Conservation (phyloP, 2,113 vertebrate genomes). For the Pardalotus punctatus region DNA sequence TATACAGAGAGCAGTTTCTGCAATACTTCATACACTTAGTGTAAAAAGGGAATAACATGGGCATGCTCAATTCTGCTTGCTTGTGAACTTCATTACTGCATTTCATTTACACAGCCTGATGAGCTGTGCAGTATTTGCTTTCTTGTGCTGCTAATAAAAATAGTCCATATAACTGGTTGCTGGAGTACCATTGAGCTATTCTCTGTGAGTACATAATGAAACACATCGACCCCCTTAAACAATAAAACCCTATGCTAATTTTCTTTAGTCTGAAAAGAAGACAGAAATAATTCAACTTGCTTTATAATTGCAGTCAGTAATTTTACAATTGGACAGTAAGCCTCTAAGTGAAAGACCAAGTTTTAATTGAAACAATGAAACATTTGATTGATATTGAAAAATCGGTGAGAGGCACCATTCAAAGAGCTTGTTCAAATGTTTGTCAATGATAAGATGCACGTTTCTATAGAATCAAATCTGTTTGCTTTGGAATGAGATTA, state of each 20-base stretch:
- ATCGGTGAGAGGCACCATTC: background rate
- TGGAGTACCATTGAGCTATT: background rate
- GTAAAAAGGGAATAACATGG: background rate
- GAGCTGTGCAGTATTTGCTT: slow-evolving; percentile 9
- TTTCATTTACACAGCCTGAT: slow-evolving; percentile 37
- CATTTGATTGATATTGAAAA: slow-evolving; percentile 20
- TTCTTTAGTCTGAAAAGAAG: slow-evolving; percentile 16
- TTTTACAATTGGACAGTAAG: slow-evolving; percentile 1
- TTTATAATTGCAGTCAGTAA: slow-evolving; percentile 18
- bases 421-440: background rate
- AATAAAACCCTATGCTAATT: background rate
- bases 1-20: slow-evolving; percentile 23
- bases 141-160: slow-evolving; percentile 37
- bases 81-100: slow-evolving; percentile 13
- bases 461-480: slow-evolving; percentile 27
- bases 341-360: slow-evolving; percentile 8
- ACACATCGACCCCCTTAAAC: background rate
- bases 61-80: background rate
- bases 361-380: slow-evolving; percentile 30
- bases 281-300: background rate
- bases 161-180: background rate
- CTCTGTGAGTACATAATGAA: background rate
- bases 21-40: background rate
- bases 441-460: slow-evolving; percentile 8
- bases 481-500: slow-evolving; percentile 26